These are phyloP conservation scores for Maconellicoccus hirsutus DNA, from an alignment of 1,140 invertebrate species.

Conservation along the genomic window DNA sequence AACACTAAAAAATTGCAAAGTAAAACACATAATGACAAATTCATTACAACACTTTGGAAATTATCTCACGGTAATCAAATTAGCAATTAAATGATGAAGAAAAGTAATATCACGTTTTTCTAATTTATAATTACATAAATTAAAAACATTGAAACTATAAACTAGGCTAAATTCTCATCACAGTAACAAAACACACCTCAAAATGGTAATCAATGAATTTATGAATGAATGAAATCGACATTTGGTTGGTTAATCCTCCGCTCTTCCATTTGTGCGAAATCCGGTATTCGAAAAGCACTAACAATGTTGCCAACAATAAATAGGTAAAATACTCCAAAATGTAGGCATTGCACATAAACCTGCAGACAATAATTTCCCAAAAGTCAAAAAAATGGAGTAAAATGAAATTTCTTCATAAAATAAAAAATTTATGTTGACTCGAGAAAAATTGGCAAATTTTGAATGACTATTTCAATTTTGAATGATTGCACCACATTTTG, in stretches of 20 bases:
- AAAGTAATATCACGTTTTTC: not conserved
- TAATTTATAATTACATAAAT: not conserved
- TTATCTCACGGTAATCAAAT: not conserved
- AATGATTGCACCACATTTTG: too few relatives aligned
- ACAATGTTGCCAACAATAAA: not conserved
- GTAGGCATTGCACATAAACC: too few relatives aligned
- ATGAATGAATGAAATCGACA: slow-evolving; percentile 4
- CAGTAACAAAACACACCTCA: slow-evolving; percentile 1
- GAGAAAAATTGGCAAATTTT: too few relatives aligned
- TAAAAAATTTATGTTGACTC: too few relatives aligned
- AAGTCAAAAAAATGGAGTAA: too few relatives aligned
- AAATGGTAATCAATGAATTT: slow-evolving; percentile 9
- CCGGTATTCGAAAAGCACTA: not conserved
- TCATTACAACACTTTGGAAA: slow-evolving; percentile 11
- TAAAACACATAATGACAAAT: slow-evolving; percentile 9
- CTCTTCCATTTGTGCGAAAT: not conserved
- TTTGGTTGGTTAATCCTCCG: not conserved
- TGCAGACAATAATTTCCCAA: too few relatives aligned
- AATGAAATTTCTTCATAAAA: too few relatives aligned
- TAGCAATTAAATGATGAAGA: not conserved
- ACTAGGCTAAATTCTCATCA: not conserved
- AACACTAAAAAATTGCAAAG: slow-evolving; percentile 10
- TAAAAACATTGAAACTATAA: not conserved
- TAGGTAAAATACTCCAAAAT: too few relatives aligned
- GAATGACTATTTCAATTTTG: too few relatives aligned